Evolutionary conservation across 2,888 invertebrate genomes (phyloP).

Genomic region (Iphiclides podalirius): DNA sequence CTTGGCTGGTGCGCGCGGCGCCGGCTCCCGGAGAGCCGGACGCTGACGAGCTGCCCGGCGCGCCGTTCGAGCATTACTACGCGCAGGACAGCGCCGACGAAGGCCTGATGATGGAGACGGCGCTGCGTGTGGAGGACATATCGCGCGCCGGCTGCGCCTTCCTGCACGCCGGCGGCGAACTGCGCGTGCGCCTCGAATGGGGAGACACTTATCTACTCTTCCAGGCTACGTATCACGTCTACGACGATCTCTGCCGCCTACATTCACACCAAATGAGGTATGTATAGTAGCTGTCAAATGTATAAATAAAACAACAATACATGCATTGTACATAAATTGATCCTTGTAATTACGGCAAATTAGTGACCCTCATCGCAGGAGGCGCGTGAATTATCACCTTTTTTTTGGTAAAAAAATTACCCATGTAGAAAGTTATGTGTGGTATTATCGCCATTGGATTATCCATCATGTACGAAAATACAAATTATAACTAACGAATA

Average conservation of each 20-base stretch:
- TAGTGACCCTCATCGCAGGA: too few species aligned
- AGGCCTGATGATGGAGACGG: constrained; percentile 90
- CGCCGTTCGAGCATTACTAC: constrained; percentile 89
- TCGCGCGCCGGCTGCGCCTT: constrained; percentile 85
- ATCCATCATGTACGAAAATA: too few species aligned
- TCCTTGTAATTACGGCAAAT: too few species aligned
- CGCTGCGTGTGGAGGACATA: constrained; percentile 85
- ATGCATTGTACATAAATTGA: too few species aligned
- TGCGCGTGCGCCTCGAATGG: constrained; percentile 90
- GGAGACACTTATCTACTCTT: constrained; percentile 89
- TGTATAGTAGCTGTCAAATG: constrained; percentile 23
- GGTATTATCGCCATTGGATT: too few species aligned
- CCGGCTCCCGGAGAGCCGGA: constrained; percentile 81
- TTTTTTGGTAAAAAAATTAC: too few species aligned
- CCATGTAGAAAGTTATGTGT: too few species aligned
- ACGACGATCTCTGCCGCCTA: constrained; percentile 88
- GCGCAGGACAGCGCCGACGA: constrained; percentile 89
- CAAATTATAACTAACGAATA: too few species aligned
- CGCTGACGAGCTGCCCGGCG: constrained; percentile 84
- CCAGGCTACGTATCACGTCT: constrained; percentile 90
- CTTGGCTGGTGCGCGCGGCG: constrained; percentile 79
- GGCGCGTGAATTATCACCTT: too few species aligned
- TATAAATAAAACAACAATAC: background rate
- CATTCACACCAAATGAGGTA: constrained; percentile 93
- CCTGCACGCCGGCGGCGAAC: constrained; percentile 85